Base-by-base conservation (phyloP, 1,140 invertebrate species). In the Ceratosolen fusciceps region DNA sequence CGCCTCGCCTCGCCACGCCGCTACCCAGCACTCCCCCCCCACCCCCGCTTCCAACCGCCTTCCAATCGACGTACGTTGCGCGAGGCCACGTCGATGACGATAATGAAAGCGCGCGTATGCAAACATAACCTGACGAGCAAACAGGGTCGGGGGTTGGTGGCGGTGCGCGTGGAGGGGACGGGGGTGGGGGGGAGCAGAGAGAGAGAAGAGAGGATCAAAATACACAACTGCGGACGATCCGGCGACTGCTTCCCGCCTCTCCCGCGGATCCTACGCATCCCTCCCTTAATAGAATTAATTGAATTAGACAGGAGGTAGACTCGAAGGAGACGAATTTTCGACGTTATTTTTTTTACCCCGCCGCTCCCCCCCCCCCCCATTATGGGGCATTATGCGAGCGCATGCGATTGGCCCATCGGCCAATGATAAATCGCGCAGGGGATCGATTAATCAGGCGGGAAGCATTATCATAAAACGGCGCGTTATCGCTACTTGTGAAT, bases 51-150 rank as follows among this genome's bases (percentile, higher is more conserved):
- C n/a, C n/a, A n/a, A n/a, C n/a, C n/a, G n/a, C n/a, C n/a, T n/a
- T n/a, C n/a, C n/a, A n/a, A n/a, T n/a, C n/a, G n/a, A n/a, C n/a
- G n/a, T n/a, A n/a, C n/a, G n/a, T n/a, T n/a, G n/a, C n/a, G n/a
- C n/a, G n/a, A n/a, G n/a, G n/a, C n/a, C n/a, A n/a, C 37, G 21
- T 4, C 34, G 9, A 67, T 14, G 24, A 70, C 52, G 67, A 77
- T 43, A 24, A 76, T 43, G 71, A 56, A 31, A 54, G 24, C 16
- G 21, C 73, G 58, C 24, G n/a, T 43, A 70, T 14, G 54, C 67
- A 77, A 71, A 58, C 52, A 78, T 37, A 58, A 75, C 26, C 12
- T 24, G 67, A 71, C n/a, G 75, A 24, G 34, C 65, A 70, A 70
- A 77, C 65, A 34, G 2, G 29, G 21, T 0, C 26, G 8, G 3